Evolutionary conservation across 1,140 invertebrate species (phyloP).

Genomic region (Zaprionus ornatus): DNA sequence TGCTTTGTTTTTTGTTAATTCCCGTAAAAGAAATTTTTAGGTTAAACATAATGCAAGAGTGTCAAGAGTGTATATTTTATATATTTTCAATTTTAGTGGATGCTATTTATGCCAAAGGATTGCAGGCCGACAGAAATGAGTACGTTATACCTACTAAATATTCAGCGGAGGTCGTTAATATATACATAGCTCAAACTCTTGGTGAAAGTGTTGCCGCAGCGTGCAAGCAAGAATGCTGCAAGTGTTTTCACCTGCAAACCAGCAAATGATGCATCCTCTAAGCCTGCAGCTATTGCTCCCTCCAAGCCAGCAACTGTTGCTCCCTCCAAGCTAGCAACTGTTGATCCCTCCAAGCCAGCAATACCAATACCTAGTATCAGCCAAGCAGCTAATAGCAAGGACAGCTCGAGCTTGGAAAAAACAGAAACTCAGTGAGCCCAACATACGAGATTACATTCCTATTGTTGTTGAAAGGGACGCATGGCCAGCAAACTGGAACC

Average conservation of each 20-base stretch:
- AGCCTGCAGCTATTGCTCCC: too few species aligned
- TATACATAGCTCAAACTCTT: slow-evolving; percentile 86
- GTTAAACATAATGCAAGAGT: slow-evolving; percentile 78
- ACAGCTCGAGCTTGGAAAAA: slow-evolving; percentile 74
- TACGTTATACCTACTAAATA: slow-evolving; percentile 84
- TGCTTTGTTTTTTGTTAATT: slow-evolving; percentile 15
- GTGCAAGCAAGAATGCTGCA: slow-evolving; percentile 16
- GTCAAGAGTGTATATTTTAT: slow-evolving; percentile 73
- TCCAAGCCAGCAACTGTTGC: background rate
- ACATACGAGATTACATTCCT: slow-evolving; percentile 84
- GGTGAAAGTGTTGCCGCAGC: slow-evolving; percentile 65
- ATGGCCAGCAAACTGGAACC: slow-evolving; percentile 88
- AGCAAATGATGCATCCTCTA: slow-evolving; percentile 3
- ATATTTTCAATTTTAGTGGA: slow-evolving; percentile 84
- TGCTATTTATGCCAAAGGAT: slow-evolving; percentile 83
- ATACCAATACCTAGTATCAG: slow-evolving; percentile 7
- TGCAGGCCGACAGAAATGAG: slow-evolving; percentile 67
- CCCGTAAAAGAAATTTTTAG: background rate
- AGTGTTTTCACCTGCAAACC: background rate
- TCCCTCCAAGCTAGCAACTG: slow-evolving; percentile 2
- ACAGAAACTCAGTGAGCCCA: slow-evolving; percentile 59
- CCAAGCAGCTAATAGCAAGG: slow-evolving; percentile 9
- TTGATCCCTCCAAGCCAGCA: slow-evolving; percentile 7
- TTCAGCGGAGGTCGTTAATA: slow-evolving; percentile 83
- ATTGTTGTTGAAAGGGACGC: slow-evolving; percentile 85